Evolutionary conservation across 2,797 vertebrate genomes (phyloP).

Genomic region (Gymnodraco acuticeps): DNA sequence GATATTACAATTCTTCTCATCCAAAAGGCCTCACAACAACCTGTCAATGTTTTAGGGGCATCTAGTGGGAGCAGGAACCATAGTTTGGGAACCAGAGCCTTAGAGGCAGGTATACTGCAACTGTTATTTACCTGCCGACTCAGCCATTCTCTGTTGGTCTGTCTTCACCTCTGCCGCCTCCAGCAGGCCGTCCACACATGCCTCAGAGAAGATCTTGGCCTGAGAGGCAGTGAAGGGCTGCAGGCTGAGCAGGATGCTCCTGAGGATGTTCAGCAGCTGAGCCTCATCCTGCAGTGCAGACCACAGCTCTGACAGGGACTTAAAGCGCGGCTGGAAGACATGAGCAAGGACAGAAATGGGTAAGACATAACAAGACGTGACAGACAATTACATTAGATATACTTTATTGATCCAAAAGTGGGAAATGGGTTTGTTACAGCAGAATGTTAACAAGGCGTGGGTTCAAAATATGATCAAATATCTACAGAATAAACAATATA

Average conservation of each 20-base stretch:
- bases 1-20: too few species aligned
- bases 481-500: too few species aligned
- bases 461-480: too few species aligned
- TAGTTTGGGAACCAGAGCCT: too few species aligned
- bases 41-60: neutral
- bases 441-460: too few species aligned
- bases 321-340: slow-evolving; percentile 88
- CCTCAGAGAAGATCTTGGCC: slow-evolving; percentile 81
- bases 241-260: slow-evolving; percentile 80
- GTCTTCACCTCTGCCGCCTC: slow-evolving; percentile 84
- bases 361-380: neutral
- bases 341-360: neutral
- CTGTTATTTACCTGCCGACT: slow-evolving; percentile 82
- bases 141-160: slow-evolving; percentile 84
- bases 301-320: slow-evolving; percentile 88
- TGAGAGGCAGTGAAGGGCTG: slow-evolving; percentile 85
- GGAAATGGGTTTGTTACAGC: too few species aligned
- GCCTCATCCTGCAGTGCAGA: slow-evolving; percentile 88
- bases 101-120: neutral
- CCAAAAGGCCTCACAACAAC: too few species aligned
- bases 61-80: neutral
- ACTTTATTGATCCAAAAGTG: too few species aligned
- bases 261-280: slow-evolving; percentile 86
- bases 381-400: neutral
- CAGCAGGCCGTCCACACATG: slow-evolving; percentile 82